Percentiles rank a stretch among this genome's conserved stretches.
These are phyloP conservation scores for Mesorhabditis spiculigera DNA, from an alignment of 2,888 invertebrate genomes.

Conservation along the genomic window DNA sequence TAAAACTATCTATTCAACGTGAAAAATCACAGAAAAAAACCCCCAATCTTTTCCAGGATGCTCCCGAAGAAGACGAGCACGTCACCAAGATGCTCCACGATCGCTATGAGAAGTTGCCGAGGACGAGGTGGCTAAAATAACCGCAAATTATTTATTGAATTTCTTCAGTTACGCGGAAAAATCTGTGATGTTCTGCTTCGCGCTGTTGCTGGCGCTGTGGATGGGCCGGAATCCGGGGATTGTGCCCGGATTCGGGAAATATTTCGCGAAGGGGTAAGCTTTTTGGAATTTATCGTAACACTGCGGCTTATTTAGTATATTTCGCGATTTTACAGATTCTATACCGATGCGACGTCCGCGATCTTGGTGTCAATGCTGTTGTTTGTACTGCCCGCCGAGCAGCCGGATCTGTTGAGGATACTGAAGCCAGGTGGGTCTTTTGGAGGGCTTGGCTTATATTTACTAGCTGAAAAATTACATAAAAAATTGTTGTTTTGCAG, in stretches of 20 bases:
- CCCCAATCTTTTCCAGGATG: constrained; percentile 14
- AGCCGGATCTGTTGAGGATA: constrained; percentile 59
- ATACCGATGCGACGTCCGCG: constrained; percentile 66
- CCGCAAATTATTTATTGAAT: not conserved
- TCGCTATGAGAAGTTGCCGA: constrained; percentile 43
- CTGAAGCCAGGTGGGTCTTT: not conserved
- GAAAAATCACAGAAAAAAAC: not conserved
- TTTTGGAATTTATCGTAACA: not conserved
- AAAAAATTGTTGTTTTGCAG: not conserved
- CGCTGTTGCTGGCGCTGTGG: constrained; percentile 79
- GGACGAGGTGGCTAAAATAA: constrained; percentile 34
- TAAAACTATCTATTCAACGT: not conserved
- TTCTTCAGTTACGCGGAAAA: constrained; percentile 42
- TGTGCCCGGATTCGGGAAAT: constrained; percentile 76
- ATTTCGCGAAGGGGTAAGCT: constrained; percentile 46
- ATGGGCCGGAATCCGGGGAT: constrained; percentile 85
- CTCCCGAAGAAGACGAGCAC: constrained; percentile 38
- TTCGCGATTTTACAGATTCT: constrained; percentile 17
- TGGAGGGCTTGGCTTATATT: too few species aligned
- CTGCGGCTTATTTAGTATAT: not conserved
- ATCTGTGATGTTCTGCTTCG: constrained; percentile 64
- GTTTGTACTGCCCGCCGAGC: constrained; percentile 77
- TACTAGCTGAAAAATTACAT: not conserved
- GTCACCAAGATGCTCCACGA: constrained; percentile 42
- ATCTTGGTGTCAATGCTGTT: constrained; percentile 78